Base-by-base conservation (phyloP, 2,113 vertebrate species). In the Polypterus senegalus region DNA sequence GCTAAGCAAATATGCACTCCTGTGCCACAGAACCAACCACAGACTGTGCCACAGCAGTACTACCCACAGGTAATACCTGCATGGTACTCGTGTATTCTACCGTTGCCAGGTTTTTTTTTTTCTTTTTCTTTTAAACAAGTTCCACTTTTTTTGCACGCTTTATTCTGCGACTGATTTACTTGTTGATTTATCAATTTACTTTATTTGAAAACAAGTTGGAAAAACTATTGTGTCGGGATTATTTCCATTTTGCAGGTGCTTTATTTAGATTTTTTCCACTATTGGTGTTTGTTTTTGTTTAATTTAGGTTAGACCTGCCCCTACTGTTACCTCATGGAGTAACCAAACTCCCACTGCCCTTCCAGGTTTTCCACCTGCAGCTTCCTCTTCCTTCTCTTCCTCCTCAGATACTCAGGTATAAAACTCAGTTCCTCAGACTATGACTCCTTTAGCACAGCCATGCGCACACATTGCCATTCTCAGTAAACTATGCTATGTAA, bases 281-380 rank as follows among this genome's bases (percentile, higher is more conserved):
- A 88, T 89, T 84, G 84, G 81, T 90, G 80, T 91, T 85, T 91
- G 68, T 81, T 81, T 92, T 77, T 94, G 82, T 92, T 90, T 85
- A 11, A 87, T 94, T 91, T 88, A 98, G 96, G 89, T 91, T 88
- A 95, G 92, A 92, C 83, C 93, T 85, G 89, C 93, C 82, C 91
- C 89, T 85, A 97, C 96, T 82, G 91, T 94, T 79, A 98, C 96
- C 84, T 92, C 93, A 85, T 98, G 96, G 94, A 98, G 94, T 94
- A 95, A 98, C 91, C 93, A 97, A 92, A 97, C 87, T 81, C 92
- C 94, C 81, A 96, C 96, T 82, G 88, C 89, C 88, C 90, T 97
- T 82, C 87, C 91, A 88, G 93, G 89, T 86, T 84, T 88, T 87
- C 87, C 81, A 86, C 79, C 89, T 80, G 86, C 88, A 88, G 91